Base-by-base conservation (phyloP, 2,113 vertebrate species). In the Rousettus leschenaultii region DNA sequence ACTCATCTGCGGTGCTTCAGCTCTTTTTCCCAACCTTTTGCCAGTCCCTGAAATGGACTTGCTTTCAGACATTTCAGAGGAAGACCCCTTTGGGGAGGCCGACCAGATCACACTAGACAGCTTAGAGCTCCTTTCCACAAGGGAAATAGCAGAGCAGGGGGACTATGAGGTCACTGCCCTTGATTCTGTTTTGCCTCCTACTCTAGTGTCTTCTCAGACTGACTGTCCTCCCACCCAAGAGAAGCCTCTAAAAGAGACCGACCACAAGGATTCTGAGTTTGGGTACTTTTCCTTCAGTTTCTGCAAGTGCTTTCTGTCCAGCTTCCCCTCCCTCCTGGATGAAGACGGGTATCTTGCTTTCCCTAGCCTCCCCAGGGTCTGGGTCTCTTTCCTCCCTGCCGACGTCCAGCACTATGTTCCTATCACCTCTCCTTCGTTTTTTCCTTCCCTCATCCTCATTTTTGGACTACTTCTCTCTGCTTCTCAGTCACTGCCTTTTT, bases 21-120 rank as follows among this genome's bases (percentile, higher is more conserved):
- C 98, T 93, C 98, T 98, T 89, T 98, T 98, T 45, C 98, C 98
- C 86, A 98, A 98, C 92, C 97, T 99, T 22, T 97, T 99, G 95
- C 98, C 99, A 51, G 98, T 99, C 98, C 99, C 98, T 0, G 99
- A 99, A 98, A 91, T 99, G 8, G 99, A 99, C 95, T 95, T 98
- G 77, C 98, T 99, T 84, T 99, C 99, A 57, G 99, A 99, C 97
- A 99, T 99, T 98, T 99, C 99, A 0, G 99, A 99, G 98, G 99
- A 99, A 63, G 99, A 99, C 91, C 92, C 97, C 35, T 96, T 98
- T 97, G 97, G 94, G 90, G 98, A 99, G 96, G 96, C 97, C 16
- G 96, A 98, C 59, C 73, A 96, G 85, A 57, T 97, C 83, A 96
- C 97, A 38, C 94, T 97, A 30, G 98, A 98, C 53, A 96, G 93